A percentile compares a stretch with the other conserved stretches of the same genome.
These are phyloP conservation scores for Hemicentrotus pulcherrimus DNA, from an alignment of 35 echinoderm and acorn worm genomes.

Conservation along the genomic window DNA sequence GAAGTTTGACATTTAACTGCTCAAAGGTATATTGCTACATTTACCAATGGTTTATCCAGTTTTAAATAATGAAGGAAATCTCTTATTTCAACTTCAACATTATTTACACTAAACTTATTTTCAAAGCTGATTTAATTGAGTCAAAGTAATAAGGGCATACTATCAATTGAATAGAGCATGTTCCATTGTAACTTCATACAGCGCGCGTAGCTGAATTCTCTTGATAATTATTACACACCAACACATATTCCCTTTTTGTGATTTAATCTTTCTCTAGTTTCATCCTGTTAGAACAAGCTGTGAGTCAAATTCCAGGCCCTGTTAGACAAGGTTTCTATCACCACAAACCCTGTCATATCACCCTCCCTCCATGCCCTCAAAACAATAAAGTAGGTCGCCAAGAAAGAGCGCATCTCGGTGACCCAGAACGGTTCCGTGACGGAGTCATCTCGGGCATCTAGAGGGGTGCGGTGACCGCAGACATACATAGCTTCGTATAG, in stretches of 20 bases:
- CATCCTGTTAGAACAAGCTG: neutral
- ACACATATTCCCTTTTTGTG: neutral
- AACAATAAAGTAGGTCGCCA: conserved; percentile 1
- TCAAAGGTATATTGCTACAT: too few species aligned
- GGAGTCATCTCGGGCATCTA: neutral
- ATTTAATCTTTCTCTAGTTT: neutral
- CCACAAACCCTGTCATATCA: neutral
- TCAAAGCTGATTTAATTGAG: too few species aligned
- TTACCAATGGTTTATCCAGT: too few species aligned
- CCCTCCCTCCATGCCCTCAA: neutral
- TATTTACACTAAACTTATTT: too few species aligned
- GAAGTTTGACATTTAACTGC: too few species aligned
- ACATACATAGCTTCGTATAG: neutral
- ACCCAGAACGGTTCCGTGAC: conserved; percentile 24
- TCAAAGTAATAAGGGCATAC: too few species aligned
- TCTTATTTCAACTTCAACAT: too few species aligned
- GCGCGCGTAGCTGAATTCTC: neutral
- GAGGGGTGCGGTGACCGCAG: conserved; percentile 30
- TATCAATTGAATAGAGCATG: too few species aligned
- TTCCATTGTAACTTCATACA: too few species aligned
- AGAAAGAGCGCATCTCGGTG: neutral
- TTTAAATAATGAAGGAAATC: too few species aligned
- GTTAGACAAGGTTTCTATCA: neutral
- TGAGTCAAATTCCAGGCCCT: neutral
- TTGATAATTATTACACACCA: neutral